phyloP scores from a whole-genome alignment of 2,888 invertebrate species.

The Chouioia cunea region DNA sequence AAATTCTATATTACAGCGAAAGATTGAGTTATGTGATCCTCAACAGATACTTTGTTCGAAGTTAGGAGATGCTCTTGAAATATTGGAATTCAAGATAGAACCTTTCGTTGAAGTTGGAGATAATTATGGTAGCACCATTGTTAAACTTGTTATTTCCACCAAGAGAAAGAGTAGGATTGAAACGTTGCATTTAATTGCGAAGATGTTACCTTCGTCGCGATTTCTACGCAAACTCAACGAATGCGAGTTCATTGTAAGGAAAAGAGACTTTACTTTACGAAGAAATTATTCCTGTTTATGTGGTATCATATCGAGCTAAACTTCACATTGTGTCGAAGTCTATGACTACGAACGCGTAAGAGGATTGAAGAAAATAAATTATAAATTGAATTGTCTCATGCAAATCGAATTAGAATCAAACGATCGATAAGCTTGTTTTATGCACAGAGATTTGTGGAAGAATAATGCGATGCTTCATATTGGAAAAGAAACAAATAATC shows the following conservation, averaged over 20 bases:
- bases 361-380: no score
- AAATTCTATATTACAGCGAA: no score
- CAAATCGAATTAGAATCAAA: no score
- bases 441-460: no score
- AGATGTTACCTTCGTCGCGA: constrained; percentile 72
- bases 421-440: no score
- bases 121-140: constrained; percentile 75
- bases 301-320: constrained; percentile 67
- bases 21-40: no score
- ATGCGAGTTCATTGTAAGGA: constrained; percentile 71
- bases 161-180: constrained; percentile 54
- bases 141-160: constrained; percentile 59
- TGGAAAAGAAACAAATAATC: no score
- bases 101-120: constrained; percentile 70
- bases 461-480: no score
- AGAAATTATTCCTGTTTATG: constrained; percentile 69
- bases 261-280: constrained; percentile 73
- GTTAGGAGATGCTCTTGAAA: constrained; percentile 46
- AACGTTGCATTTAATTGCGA: constrained; percentile 71
- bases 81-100: constrained; percentile 51
- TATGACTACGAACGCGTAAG: no score
- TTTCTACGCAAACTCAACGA: constrained; percentile 66
- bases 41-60: not conserved
- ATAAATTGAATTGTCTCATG: no score
- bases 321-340: constrained; percentile 70